A percentile compares a stretch with the other conserved stretches of the same genome.
Conservation (phyloP, 64 coral and sea anemone genomes). For the Dendronephthya gigantea region DNA sequence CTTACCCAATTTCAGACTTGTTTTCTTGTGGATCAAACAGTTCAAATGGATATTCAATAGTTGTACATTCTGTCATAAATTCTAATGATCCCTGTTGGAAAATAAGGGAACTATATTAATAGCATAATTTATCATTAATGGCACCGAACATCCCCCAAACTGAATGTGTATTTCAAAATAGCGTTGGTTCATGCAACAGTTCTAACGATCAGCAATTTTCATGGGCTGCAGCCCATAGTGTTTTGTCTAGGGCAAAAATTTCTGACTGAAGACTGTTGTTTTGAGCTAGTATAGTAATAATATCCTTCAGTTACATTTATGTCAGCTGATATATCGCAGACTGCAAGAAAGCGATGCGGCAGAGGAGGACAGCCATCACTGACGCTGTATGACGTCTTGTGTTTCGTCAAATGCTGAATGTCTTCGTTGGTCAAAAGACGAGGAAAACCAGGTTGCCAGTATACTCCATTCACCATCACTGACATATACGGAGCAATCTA, state of each 20-base stretch:
- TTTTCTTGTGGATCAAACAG: slow-evolving; percentile 80
- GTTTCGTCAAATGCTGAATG: slow-evolving; percentile 71
- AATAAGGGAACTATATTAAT: too few relatives aligned
- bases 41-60: slow-evolving; percentile 96
- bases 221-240: too few relatives aligned
- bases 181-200: too few relatives aligned
- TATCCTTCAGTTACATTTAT: slow-evolving; percentile 66
- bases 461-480: slow-evolving; percentile 79
- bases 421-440: slow-evolving; percentile 81
- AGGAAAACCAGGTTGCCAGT: slow-evolving; percentile 82
- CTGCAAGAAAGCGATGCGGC: slow-evolving; percentile 74
- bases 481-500: slow-evolving; percentile 97
- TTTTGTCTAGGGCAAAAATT: too few relatives aligned
- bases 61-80: slow-evolving; percentile 98
- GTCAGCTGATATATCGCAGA: slow-evolving; percentile 97
- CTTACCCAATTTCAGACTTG: slow-evolving; percentile 87
- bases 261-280: too few relatives aligned
- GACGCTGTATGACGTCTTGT: slow-evolving; percentile 55
- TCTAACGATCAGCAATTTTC: too few relatives aligned
- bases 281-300: too few relatives aligned
- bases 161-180: too few relatives aligned
- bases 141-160: too few relatives aligned
- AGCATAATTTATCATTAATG: too few relatives aligned
- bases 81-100: slow-evolving; percentile 68
- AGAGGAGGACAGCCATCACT: slow-evolving; percentile 84